These are phyloP conservation scores for Cyrtodaria siliqua DNA, from an alignment of 2,888 invertebrate genomes.

Conservation along the genomic window DNA sequence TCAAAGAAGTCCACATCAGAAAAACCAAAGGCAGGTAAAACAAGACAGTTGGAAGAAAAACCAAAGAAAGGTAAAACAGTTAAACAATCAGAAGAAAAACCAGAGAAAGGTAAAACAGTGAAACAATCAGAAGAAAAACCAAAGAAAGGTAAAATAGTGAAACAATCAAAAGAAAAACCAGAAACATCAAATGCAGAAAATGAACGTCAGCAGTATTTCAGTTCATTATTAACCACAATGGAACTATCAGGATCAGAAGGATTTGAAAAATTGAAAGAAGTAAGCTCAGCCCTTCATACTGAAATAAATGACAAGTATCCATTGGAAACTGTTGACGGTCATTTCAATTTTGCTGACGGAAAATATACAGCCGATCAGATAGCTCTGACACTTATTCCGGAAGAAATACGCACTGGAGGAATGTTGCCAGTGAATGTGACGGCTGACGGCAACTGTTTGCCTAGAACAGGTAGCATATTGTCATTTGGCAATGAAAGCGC, in stretches of 20 bases:
- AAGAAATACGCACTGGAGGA: constrained; percentile 22
- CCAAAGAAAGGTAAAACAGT: constrained; percentile 27
- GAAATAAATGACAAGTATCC: no score
- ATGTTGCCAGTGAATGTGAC: constrained; percentile 27
- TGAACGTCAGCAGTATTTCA: constrained; percentile 41
- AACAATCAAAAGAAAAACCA: constrained; percentile 1
- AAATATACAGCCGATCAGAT: no score
- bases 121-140: no score
- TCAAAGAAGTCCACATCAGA: constrained; percentile 39
- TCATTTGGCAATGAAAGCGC: constrained; percentile 35
- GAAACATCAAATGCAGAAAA: constrained; percentile 35
- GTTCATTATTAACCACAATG: constrained; percentile 36
- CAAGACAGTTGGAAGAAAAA: constrained; percentile 20
- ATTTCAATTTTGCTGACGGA: no score
- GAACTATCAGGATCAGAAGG: constrained; percentile 34
- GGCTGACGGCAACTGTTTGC: constrained; percentile 31
- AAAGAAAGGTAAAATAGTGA: no score
- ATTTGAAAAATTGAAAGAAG: no score
- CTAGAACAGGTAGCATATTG: constrained; percentile 31
- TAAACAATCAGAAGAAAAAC: constrained; percentile 21
- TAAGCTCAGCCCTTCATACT: no score
- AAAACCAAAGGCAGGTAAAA: constrained; percentile 25
- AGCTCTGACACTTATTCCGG: constrained; percentile 38
- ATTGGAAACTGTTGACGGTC: no score
- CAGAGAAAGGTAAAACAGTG: constrained; percentile 16